Evolutionary conservation across 1,140 invertebrate species (phyloP), one percentile per base, ranked within the genome.

Genomic region (Harpegnathos saltator): DNA sequence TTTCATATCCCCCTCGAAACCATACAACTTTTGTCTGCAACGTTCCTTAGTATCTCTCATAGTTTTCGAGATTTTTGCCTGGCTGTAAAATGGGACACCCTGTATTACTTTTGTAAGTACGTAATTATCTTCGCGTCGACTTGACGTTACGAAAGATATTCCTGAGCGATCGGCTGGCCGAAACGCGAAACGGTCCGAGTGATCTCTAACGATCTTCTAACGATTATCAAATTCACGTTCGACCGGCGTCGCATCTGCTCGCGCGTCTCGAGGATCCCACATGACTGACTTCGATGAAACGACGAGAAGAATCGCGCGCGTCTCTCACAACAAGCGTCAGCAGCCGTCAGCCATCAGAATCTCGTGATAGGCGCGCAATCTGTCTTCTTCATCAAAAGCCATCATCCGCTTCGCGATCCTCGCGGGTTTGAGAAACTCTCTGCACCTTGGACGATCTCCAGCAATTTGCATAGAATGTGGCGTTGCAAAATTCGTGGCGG

Each of bases 391-490:
- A 56, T 68, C 63, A 12, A 33, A 24, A 78, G 19, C 5, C 29
- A 33, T 65, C 26, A 19, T 19, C 24, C 17, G 58, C n/a, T 22
- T 17, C 66, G n/a, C 12, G 33, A 59, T 80, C n/a, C 58, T 69
- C 22, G 17, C 19, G 66, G 68, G 80, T 90, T 91, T 91, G 89
- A 89, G 90, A 91, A 91, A 90, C 86, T 61, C 86, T 61, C 82
- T 84, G 82, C 11, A 9, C 48, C 69, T 56, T 12, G 11, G 48
- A 66, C 58, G 68, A 71, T 50, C n/a, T n/a, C 44, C 62, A 74
- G 68, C 78, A 63, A 94, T 93, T 92, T 92, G 88, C 91, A 92
- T 94, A 93, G 93, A 94, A 94, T 93, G 93, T 91, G 83, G 91
- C 92, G 90, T 93, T 92, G 92, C 92, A 87, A 94, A 91, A 93